Conservation (phyloP, 2,888 invertebrate genomes). For the Drosophila mulleri region DNA sequence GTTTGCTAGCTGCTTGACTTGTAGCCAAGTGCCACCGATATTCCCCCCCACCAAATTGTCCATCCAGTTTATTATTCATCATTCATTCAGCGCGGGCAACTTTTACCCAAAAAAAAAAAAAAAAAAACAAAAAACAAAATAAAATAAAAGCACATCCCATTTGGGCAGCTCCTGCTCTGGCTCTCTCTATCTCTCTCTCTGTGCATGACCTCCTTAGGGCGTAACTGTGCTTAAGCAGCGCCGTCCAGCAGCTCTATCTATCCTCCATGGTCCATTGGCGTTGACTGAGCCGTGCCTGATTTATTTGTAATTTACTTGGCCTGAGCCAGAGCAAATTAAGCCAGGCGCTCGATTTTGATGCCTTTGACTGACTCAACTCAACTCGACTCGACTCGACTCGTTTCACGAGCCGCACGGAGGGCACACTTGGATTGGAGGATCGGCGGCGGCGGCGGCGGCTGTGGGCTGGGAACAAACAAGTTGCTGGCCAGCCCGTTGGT, state of each 20-base stretch:
- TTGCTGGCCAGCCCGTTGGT: constrained; percentile 26
- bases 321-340: constrained; percentile 51
- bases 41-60: not conserved
- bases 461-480: constrained; percentile 48
- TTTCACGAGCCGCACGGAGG: not conserved
- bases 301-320: constrained; percentile 59
- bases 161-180: constrained; percentile 18
- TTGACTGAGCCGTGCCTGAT: constrained; percentile 48
- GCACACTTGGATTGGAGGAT: too few relatives aligned
- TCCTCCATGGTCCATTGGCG: constrained; percentile 24
- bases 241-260: constrained; percentile 15
- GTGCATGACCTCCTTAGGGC: constrained; percentile 74
- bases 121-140: too few relatives aligned
- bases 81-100: constrained; percentile 46
- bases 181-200: not conserved
- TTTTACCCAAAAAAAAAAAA: constrained; percentile 46
- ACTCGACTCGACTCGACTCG: constrained; percentile 1
- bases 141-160: constrained; percentile 48
- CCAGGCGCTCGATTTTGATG: constrained; percentile 47
- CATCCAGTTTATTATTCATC: constrained; percentile 40
- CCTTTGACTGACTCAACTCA: constrained; percentile 48
- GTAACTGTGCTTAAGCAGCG: constrained; percentile 75
- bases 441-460: not conserved
- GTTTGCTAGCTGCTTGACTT: constrained; percentile 41
- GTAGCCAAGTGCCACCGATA: constrained; percentile 11